These are phyloP conservation scores for Platerodrilus igneus DNA, from an alignment of 2,888 invertebrate genomes.

Conservation along the genomic window DNA sequence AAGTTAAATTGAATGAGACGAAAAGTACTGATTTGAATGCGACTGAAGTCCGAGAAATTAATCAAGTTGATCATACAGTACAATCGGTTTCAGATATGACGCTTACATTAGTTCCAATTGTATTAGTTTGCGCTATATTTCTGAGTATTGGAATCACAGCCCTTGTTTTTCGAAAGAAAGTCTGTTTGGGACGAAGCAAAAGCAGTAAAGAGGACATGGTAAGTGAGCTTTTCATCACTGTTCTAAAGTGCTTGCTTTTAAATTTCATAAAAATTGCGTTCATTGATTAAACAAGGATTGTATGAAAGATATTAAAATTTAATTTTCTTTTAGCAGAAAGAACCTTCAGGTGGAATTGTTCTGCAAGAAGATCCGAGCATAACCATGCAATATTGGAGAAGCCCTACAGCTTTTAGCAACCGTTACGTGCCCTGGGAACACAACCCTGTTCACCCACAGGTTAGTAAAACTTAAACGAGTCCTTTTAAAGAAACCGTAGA, in stretches of 20 bases:
- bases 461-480: too few species aligned
- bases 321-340: slow-evolving; percentile 59
- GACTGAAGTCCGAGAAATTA: slow-evolving; percentile 7
- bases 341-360: slow-evolving; percentile 58
- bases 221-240: slow-evolving; percentile 41
- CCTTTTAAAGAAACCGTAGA: too few species aligned
- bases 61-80: slow-evolving; percentile 41
- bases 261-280: neutral
- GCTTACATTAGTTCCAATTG: slow-evolving; percentile 65
- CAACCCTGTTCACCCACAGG: slow-evolving; percentile 51
- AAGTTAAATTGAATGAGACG: slow-evolving; percentile 1
- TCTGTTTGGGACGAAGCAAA: slow-evolving; percentile 61
- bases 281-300: neutral
- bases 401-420: slow-evolving; percentile 74
- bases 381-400: slow-evolving; percentile 75
- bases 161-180: slow-evolving; percentile 67
- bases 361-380: slow-evolving; percentile 63
- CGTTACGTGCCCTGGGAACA: slow-evolving; percentile 79
- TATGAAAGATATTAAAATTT: neutral
- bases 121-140: slow-evolving; percentile 66
- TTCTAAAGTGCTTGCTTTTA: neutral
- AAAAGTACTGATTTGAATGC: neutral
- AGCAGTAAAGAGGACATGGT: slow-evolving; percentile 73
- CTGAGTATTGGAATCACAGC: slow-evolving; percentile 63
- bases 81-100: slow-evolving; percentile 54